Base-by-base conservation (phyloP, 1,140 invertebrate species). In the Caligus rogercresseyi region DNA sequence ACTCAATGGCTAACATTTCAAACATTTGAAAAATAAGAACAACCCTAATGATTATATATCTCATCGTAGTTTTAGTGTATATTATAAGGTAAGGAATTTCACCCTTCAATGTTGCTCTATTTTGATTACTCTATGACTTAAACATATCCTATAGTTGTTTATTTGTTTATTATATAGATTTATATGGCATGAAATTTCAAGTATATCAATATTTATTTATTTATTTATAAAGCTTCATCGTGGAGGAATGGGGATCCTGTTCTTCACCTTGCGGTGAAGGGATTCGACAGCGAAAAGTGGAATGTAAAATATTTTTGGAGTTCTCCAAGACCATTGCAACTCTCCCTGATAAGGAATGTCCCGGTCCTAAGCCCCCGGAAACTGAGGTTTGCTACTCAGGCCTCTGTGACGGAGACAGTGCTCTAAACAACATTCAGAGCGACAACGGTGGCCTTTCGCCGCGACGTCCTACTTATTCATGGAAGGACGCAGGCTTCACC, bases 261-360 rank as follows among this genome's bases (percentile, higher is more conserved):
- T 89, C 83, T 67, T 85, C 85, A 0, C 84, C 84, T 0, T 96
- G 91, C 71, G 90, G 89, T 0, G 85, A 89, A 70, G 92, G 90
- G 0, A 78, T 84, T 26, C 78, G 84, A 13, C 83, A 81, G 63
- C 79, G 88, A 3, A 79, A 82, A 67, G 89, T 91, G 1, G 80
- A 84, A 63, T 96, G 91, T 74, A 92, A 92, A 77, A 91, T 95
- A 67, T 92, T 88, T 72, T 75, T 96, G 52, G 88, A 92, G 72
- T 90, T 90, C 70, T 89, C 86, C 52, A 77, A 82, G 63, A 90
- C 86, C 0, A 82, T 89, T 43, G 87, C 86, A 0, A 84, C 82
- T 66, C 73, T 94, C 13, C 87, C 89, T 0, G 89, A 94, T 67
- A 79, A 78, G n/a, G 82, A 93, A 67, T 96, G 91, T 70, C 79